Evolutionary conservation across 1,140 invertebrate genomes (phyloP), one percentile per base, ranked within the genome.

Genomic region (Diorhabda elongata): DNA sequence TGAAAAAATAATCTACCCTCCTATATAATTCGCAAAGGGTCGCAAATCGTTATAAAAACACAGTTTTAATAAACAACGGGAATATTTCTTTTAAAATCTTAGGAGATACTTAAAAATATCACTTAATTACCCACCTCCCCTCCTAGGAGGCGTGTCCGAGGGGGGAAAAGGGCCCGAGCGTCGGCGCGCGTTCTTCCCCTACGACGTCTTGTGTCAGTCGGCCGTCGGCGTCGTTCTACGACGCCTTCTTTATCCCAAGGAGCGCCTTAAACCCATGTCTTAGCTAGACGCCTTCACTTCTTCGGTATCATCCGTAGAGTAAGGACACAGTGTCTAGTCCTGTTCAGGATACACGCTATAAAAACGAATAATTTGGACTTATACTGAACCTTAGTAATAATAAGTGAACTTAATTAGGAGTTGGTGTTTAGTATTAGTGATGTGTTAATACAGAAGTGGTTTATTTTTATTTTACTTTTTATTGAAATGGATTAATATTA

Each of bases 181-280:
- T 71, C 76, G 77, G 78, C 78, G 78, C 78, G 73, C 74, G 71
- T 71, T 69, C 70, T 67, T 69, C 71, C 74, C 75, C 77, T 70
- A 73, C 76, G 76, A 77, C 80, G 79, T 81, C 78, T 80, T 80
- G 75, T 77, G 75, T 75, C 79, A 80, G 79, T 80, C 77, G 79
- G 74, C 79, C 78, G 72, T 79, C 67, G 78, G 77, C 78, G 76
- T 78, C 77, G 71, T 76, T 67, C 73, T 71, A 67, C 76, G 78
- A 71, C 79, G 77, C 76, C 75, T 75, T 78, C 77, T 79, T 80
- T 75, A 68, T 72, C 68, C 70, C 67, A 73, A 74, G 73, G 72
- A 80, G 74, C 77, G 75, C 79, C 79, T 80, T 80, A 77, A 78
- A 75, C 76, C 75, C 76, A 74, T 74, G 78, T 81, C 79, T 81